These are phyloP conservation scores for Caenorhabditis macrosperma DNA, from an alignment of 2,888 invertebrate genomes.

Conservation along the genomic window DNA sequence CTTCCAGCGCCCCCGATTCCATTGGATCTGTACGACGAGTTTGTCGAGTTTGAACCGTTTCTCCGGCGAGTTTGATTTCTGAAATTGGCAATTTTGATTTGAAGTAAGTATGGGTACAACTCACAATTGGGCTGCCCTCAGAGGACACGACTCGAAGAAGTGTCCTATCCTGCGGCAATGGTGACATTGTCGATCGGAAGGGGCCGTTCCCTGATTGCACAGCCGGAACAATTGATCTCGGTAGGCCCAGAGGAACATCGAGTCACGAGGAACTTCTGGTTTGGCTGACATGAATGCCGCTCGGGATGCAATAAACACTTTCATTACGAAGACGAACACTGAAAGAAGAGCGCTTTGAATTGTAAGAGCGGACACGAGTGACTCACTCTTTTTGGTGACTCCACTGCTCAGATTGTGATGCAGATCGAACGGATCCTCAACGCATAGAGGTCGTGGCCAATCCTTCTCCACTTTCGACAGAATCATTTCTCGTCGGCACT, in stretches of 20 bases:
- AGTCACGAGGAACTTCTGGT: not conserved
- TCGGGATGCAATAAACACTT: constrained; percentile 58
- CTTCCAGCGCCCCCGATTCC: not conserved
- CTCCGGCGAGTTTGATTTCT: constrained; percentile 18
- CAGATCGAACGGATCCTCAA: constrained; percentile 85
- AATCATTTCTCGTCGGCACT: constrained; percentile 61
- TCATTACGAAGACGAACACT: constrained; percentile 70
- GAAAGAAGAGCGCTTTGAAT: constrained; percentile 19
- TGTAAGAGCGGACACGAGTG: too few species aligned
- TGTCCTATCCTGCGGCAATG: constrained; percentile 60
- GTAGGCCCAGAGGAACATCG: not conserved
- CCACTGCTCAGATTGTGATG: constrained; percentile 84
- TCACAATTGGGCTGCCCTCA: not conserved
- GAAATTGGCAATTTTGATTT: not conserved
- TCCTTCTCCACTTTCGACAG: constrained; percentile 83
- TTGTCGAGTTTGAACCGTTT: constrained; percentile 35
- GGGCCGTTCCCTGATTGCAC: constrained; percentile 57
- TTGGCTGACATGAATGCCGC: constrained; percentile 38
- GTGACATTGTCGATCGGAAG: constrained; percentile 59
- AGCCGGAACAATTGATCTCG: constrained; percentile 7
- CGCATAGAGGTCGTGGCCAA: constrained; percentile 82
- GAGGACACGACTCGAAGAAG: constrained; percentile 61
- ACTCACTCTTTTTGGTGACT: constrained; percentile 75
- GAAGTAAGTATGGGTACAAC: not conserved
- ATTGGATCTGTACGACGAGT: constrained; percentile 26